Conservation (phyloP, 2,797 vertebrate genomes). For the Enteromius treurensis region DNA sequence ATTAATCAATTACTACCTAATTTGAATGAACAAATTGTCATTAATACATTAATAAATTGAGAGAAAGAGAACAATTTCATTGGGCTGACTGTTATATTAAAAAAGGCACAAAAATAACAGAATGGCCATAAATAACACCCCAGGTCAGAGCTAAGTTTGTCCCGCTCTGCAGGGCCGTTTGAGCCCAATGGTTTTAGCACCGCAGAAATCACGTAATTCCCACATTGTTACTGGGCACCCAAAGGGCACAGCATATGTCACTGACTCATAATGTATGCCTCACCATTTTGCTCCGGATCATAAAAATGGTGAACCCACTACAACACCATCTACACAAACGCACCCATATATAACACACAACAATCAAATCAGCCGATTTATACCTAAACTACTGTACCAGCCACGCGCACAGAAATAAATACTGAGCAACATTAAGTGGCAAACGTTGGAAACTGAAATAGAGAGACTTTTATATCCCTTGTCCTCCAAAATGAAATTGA, state of each 20-base stretch:
- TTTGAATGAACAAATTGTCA: background rate
- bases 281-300: slow-evolving; percentile 55
- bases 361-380: slow-evolving; percentile 19
- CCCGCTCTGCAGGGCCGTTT: slow-evolving; percentile 14
- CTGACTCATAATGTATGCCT: slow-evolving; percentile 60
- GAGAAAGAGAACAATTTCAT: background rate
- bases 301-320: slow-evolving; percentile 22
- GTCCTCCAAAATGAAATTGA: slow-evolving; percentile 61
- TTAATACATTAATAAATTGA: background rate
- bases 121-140: slow-evolving; percentile 5
- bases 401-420: slow-evolving; percentile 11
- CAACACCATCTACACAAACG: slow-evolving; percentile 7
- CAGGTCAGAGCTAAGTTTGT: slow-evolving; percentile 26
- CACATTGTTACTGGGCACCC: slow-evolving; percentile 57
- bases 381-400: background rate
- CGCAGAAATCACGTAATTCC: slow-evolving; percentile 47
- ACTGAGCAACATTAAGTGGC: slow-evolving; percentile 13
- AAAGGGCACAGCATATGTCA: slow-evolving; percentile 56
- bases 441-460: slow-evolving; percentile 24
- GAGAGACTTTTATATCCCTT: slow-evolving; percentile 45
- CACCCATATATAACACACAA: background rate
- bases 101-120: slow-evolving; percentile 3
- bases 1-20: background rate
- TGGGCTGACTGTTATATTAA: background rate
- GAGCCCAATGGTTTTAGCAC: slow-evolving; percentile 28